Evolutionary conservation across 2,797 vertebrate species (phyloP).

Genomic region (Phyllotis vaccarum): DNA sequence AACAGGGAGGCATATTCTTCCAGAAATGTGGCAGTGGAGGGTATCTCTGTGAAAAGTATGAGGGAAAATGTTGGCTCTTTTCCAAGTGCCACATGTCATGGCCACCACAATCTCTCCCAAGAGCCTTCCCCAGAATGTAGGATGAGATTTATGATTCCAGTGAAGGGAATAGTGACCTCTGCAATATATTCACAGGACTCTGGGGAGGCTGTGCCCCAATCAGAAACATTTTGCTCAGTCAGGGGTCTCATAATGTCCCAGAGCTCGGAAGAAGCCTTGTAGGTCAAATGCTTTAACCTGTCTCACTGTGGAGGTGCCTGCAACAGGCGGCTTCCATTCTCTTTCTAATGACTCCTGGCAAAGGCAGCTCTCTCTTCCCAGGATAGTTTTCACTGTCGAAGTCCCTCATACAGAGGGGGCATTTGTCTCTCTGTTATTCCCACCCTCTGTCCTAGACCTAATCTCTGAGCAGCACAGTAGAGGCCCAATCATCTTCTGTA

Average conservation of each 20-base stretch:
- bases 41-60: constrained; percentile 20
- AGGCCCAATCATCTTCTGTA: not conserved
- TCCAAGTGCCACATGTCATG: constrained; percentile 57
- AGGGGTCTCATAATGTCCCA: constrained; percentile 21
- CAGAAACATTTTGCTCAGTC: constrained; percentile 60
- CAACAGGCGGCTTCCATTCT: not conserved
- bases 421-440: not conserved
- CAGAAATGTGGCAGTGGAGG: not conserved
- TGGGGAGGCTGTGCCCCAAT: constrained; percentile 43
- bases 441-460: not conserved
- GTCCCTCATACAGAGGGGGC: not conserved
- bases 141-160: constrained; percentile 28
- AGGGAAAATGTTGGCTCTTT: constrained; percentile 56
- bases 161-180: constrained; percentile 56
- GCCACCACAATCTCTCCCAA: constrained; percentile 51
- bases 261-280: not conserved
- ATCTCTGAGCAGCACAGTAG: not conserved
- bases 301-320: not conserved
- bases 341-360: not conserved
- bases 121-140: constrained; percentile 43
- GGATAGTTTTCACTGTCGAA: not conserved
- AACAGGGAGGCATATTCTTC: not conserved
- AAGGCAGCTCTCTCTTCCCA: not conserved
- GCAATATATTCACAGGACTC: constrained; percentile 30
- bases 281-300: not conserved